A percentile compares a stretch with the other conserved stretches of the same genome.
Conservation (phyloP, 2,113 vertebrate genomes). For the Tenebrosternarchus preto region DNA sequence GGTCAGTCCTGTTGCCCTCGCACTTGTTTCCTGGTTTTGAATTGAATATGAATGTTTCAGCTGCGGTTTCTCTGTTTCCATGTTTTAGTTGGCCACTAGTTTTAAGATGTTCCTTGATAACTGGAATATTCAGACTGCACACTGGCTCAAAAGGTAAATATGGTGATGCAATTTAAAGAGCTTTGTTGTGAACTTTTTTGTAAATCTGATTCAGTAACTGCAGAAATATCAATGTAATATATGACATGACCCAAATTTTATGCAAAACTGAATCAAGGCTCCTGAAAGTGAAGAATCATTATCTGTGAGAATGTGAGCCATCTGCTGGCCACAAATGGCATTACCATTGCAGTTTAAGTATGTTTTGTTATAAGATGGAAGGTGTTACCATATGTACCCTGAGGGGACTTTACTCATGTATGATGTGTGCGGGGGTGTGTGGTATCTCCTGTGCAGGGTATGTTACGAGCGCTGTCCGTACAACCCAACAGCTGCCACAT, state of each 20-base stretch:
- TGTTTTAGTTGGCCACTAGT: slow-evolving; percentile 88
- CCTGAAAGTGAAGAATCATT: neutral
- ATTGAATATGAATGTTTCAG: slow-evolving; percentile 19
- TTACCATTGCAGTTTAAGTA: neutral
- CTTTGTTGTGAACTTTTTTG: neutral
- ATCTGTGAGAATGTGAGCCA: slow-evolving; percentile 21
- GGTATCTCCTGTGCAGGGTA: slow-evolving; percentile 74
- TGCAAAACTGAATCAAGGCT: neutral
- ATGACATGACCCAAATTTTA: slow-evolving; percentile 18
- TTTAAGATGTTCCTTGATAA: slow-evolving; percentile 97
- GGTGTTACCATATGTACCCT: neutral
- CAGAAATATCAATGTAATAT: slow-evolving; percentile 12
- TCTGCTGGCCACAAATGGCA: slow-evolving; percentile 27
- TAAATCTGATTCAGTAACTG: neutral
- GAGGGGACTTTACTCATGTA: neutral
- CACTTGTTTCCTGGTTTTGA: neutral
- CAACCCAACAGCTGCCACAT: slow-evolving; percentile 88
- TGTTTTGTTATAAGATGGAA: neutral
- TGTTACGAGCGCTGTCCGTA: slow-evolving; percentile 88
- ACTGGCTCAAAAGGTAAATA: slow-evolving; percentile 92
- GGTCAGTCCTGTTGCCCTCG: slow-evolving; percentile 67
- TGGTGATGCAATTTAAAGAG: neutral
- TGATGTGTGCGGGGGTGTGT: slow-evolving; percentile 11
- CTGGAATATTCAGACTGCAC: slow-evolving; percentile 95
- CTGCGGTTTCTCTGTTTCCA: slow-evolving; percentile 51